Conservation (phyloP, 2,113 vertebrate species). For the Bujurquina vittata region DNA sequence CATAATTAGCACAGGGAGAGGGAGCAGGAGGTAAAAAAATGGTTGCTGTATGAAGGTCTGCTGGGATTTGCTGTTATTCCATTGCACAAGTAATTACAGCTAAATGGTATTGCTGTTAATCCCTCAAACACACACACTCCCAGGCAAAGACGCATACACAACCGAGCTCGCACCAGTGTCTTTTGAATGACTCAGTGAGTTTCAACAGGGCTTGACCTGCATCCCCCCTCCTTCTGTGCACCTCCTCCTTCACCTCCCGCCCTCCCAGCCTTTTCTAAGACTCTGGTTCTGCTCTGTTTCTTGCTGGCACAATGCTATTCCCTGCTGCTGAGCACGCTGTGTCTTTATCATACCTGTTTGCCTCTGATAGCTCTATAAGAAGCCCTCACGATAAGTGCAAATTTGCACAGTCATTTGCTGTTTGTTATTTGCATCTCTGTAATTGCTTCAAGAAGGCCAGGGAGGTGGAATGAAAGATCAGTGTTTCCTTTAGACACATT, state of each 20-base stretch:
- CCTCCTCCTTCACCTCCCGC: slow-evolving; percentile 20
- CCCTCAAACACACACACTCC: slow-evolving; percentile 42
- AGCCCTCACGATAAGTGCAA: background rate
- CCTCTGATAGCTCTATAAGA: slow-evolving; percentile 20
- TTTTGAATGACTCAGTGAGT: slow-evolving; percentile 47
- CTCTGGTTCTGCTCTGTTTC: slow-evolving; percentile 51
- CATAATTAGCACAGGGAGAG: slow-evolving; percentile 59
- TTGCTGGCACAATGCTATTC: slow-evolving; percentile 8
- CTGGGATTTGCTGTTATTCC: slow-evolving; percentile 73
- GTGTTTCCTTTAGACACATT: background rate
- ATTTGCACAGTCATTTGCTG: background rate
- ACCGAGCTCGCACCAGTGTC: slow-evolving; percentile 5
- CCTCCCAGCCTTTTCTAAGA: background rate
- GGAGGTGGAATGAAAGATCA: background rate
- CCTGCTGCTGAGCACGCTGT: background rate
- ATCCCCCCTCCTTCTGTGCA: background rate
- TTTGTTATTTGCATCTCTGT: slow-evolving; percentile 5
- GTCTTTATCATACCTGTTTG: slow-evolving; percentile 31
- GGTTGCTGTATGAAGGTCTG: slow-evolving; percentile 50
- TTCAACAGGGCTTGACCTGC: slow-evolving; percentile 52
- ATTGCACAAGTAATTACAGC: slow-evolving; percentile 69
- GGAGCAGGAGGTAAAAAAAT: slow-evolving; percentile 33
- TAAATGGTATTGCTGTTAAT: slow-evolving; percentile 69
- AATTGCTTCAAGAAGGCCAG: background rate
- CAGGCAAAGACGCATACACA: slow-evolving; percentile 13